Evolutionary conservation across 1,140 invertebrate species (phyloP), one percentile per base, ranked within the genome.

Genomic region (Probaryconus sp.): DNA sequence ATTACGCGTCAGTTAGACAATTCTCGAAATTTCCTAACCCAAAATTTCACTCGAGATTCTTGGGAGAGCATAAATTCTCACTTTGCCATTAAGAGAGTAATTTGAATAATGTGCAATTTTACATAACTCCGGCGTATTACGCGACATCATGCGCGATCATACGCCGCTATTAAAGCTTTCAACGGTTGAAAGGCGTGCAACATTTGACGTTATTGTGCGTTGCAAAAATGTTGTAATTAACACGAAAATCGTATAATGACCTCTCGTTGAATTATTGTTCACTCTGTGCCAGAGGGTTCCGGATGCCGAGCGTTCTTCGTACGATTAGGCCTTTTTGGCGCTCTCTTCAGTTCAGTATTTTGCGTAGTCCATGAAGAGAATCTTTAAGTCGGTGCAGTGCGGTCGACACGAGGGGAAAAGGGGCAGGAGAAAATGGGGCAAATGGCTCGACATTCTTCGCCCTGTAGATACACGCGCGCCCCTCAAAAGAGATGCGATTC

Each of bases 211-310:
- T 28, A 64, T 58, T 71, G 56, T 51, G 51, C 48, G 50, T 43
- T 18, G 58, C 56, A 60, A 75, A 75, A 75, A 75, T 75, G 64
- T 74, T 67, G 71, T 53, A 75, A 75, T 75, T 68, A 75, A 69
- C 64, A 58, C 38, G 42, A n/a, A n/a, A 65, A 67, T 68, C 47
- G 53, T 26, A 31, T 33, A 68, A 67, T 51, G 50, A 63, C 42
- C 69, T 58, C 26, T n/a, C n/a, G n/a, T n/a, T n/a, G n/a, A n/a
- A n/a, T n/a, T n/a, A 58, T 53, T 50, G 51, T 75, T 61, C 56
- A 50, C 48, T 53, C 51, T 63, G 30, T 47, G 51, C n/a, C n/a
- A 40, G 51, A 10, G 33, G 11, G 48, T 42, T 60, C 30, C 18
- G 60, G 61, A 76, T 76, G 40, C 65, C 37, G 61, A 5, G 13